phyloP scores from a whole-genome alignment of 1,140 invertebrate species.

The Arion vulgaris region DNA sequence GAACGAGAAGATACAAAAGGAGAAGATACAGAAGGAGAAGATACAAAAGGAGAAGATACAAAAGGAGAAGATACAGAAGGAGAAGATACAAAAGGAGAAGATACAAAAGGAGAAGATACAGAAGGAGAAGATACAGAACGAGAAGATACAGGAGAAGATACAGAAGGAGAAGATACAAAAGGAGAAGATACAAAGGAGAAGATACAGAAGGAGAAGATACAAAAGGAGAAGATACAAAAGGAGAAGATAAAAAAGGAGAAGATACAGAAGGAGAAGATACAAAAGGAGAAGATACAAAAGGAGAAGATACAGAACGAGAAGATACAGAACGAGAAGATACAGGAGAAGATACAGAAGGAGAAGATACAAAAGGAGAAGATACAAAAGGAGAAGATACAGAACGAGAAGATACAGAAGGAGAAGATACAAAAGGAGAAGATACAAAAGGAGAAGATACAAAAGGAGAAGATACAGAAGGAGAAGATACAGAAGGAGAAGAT shows the following conservation, averaged over 20 bases:
- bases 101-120: background rate
- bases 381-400: background rate
- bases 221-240: background rate
- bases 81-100: background rate
- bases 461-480: background rate
- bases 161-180: background rate
- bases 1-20: background rate
- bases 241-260: background rate
- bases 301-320: conserved; percentile 21
- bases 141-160: background rate
- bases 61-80: background rate
- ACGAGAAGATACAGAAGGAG: background rate
- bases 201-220: background rate
- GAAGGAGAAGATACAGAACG: background rate
- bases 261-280: background rate
- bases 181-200: background rate
- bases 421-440: background rate
- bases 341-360: background rate
- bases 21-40: background rate
- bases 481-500: background rate
- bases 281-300: background rate
- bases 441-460: background rate
- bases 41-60: background rate
- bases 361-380: background rate
- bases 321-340: background rate